Evolutionary conservation across 2,888 invertebrate species (phyloP), one percentile per base, ranked within the genome.

Genomic region (Entomobrya multifasciata): DNA sequence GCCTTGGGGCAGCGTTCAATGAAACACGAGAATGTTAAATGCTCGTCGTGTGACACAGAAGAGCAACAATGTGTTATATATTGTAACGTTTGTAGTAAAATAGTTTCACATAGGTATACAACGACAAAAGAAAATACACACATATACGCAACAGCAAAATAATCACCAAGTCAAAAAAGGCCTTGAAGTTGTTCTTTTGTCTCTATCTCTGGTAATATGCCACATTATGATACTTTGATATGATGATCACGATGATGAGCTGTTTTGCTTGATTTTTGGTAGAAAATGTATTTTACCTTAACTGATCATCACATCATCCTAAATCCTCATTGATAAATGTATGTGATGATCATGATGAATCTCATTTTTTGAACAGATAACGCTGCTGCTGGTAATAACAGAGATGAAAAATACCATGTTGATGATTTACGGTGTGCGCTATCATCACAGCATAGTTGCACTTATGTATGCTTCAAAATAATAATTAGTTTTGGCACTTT

Each of bases 401-500:
- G 13, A 20, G 8, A 47, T 70, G 44, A 44, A 41, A 44, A 44
- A 44, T 47, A 20, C 11, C 44, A n/a, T 25, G 70, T 47, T 8
- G 25, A 44, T 44, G 41, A 15, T n/a, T 22, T 30, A 30, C 17
- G 65, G 15, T 65, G 30, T 41, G 36, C 13, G 49, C 49, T 49
- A 49, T 36, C 36, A 36, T 36, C 36, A 36, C 36, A 15, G 49
- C n/a, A 49, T 13, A 49, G 5, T 10, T 49, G 13, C 2, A 49
- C 5, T 2, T n/a, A 49, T 78, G 44, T 8, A 17, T 49, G 76
- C 41, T 74, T 6, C 78, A 44, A 67, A 70, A 52, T 76, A 83
- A 76, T 86, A 80, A 86, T 86, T 86, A 80, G 80, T 80, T 36
- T 80, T 86, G 80, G 80, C 80, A 86, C 78, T 80, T 83, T 86